Conservation (phyloP, 2,888 invertebrate species). For the Ypsolopha sequella region DNA sequence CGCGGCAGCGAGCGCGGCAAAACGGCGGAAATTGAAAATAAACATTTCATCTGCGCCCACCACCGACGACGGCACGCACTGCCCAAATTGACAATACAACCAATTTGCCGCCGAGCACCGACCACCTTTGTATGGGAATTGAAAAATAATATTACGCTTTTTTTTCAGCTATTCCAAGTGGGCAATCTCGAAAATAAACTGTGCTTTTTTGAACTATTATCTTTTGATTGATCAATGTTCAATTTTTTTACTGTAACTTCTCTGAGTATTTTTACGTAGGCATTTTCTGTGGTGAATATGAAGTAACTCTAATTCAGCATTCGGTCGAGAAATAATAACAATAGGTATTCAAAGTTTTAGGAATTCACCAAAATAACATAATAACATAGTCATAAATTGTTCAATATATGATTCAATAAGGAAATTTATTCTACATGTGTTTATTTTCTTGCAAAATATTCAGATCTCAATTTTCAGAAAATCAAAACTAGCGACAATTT, state of each 20-base stretch:
- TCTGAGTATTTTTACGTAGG: no score
- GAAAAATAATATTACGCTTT: slow-evolving; percentile 68
- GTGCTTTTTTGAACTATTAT: slow-evolving; percentile 26
- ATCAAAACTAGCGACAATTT: no score
- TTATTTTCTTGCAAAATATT: no score
- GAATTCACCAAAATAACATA: no score
- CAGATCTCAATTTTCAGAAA: no score
- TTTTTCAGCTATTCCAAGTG: slow-evolving; percentile 50
- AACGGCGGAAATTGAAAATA: slow-evolving; percentile 70
- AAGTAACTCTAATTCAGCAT: no score
- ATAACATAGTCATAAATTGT: no score
- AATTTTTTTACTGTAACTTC: not conserved
- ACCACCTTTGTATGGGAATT: slow-evolving; percentile 70
- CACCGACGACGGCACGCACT: slow-evolving; percentile 65
- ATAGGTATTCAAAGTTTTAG: no score
- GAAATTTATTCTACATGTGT: no score
- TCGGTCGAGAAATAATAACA: no score
- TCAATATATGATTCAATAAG: no score
- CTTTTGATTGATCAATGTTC: slow-evolving; percentile 10
- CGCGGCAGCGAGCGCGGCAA: slow-evolving; percentile 31
- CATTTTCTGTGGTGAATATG: no score
- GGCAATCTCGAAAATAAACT: slow-evolving; percentile 63
- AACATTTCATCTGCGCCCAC: slow-evolving; percentile 65
- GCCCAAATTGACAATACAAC: slow-evolving; percentile 71
- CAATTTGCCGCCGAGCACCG: slow-evolving; percentile 64